Base-by-base conservation (phyloP, 2,888 invertebrate species). In the Lycocerus yunnanus region DNA sequence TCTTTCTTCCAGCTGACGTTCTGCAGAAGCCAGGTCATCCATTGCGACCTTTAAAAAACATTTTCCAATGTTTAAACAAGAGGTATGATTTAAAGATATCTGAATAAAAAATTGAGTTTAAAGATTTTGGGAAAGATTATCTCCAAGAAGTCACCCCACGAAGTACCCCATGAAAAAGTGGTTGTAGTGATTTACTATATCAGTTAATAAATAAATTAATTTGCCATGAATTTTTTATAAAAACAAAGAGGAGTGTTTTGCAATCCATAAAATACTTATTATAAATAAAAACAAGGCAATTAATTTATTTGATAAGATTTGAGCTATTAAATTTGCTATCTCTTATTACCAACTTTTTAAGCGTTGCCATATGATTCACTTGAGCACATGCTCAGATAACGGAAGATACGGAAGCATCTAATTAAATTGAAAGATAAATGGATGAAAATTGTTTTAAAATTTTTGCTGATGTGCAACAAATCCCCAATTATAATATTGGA, bases 11-110 rank as follows among this genome's bases (percentile, higher is more conserved):
- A 98, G 88, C 85, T 97, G 95, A 75, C 93, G 91, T 87, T 98
- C 97, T 3, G 97, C 97, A 24, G 90, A 92, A 6, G 94, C 91
- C 79, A 98, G 89, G 85, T 98, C 97, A 77, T 94, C 95, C 93
- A 95, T 96, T 2, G 98, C 98, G 15, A 93, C 88, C 92, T 63
- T 18, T 63, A 6, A 18, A 13, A 60, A 60, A 15, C 21, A 24
- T 24, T 24, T 24, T n/a, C n/a, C n/a, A n/a, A n/a, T n/a, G n/a
- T n/a, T n/a, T n/a, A n/a, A n/a, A n/a, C n/a, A n/a, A n/a, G n/a
- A n/a, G n/a, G n/a, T n/a, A n/a, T n/a, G n/a, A n/a, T n/a, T n/a
- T n/a, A n/a, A n/a, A n/a, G n/a, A n/a, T n/a, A n/a, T n/a, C n/a
- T n/a, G n/a, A n/a, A n/a, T n/a, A n/a, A n/a, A n/a, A n/a, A n/a